phyloP scores from a whole-genome alignment of 2,888 invertebrate species.

The Digitonthophagus gazella region DNA sequence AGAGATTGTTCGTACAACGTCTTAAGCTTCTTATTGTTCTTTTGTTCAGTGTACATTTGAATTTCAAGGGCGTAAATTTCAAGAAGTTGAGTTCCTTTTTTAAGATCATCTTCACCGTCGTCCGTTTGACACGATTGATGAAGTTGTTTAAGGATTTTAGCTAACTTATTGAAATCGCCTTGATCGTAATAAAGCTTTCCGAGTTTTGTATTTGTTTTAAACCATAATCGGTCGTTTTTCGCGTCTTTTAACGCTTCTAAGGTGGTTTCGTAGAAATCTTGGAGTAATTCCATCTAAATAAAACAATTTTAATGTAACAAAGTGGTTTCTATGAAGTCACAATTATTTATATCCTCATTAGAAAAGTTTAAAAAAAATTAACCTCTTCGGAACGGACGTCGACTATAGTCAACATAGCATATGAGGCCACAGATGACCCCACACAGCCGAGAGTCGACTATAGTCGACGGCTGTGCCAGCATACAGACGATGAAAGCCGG shows the following conservation, averaged over 20 bases:
- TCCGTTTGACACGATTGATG: slow-evolving; percentile 98
- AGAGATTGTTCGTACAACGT: slow-evolving; percentile 96
- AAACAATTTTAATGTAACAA: no score
- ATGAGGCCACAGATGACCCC: no score
- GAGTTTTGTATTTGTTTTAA: slow-evolving; percentile 98
- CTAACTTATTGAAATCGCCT: slow-evolving; percentile 89
- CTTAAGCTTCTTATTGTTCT: slow-evolving; percentile 97
- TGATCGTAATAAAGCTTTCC: slow-evolving; percentile 98
- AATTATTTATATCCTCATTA: no score
- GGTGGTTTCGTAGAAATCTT: slow-evolving; percentile 98
- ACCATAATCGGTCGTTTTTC: slow-evolving; percentile 98
- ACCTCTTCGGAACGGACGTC: neutral
- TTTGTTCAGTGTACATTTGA: slow-evolving; percentile 99
- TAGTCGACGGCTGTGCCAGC: no score
- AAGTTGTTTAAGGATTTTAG: slow-evolving; percentile 94
- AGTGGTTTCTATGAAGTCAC: no score
- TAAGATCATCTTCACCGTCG: slow-evolving; percentile 95
- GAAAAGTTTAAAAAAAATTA: slow-evolving; percentile 8
- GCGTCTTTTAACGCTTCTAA: slow-evolving; percentile 94
- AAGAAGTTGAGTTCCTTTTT: slow-evolving; percentile 95
- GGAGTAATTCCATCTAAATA: slow-evolving; percentile 88
- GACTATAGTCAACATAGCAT: no score
- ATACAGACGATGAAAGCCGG: no score
- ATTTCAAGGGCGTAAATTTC: slow-evolving; percentile 99
- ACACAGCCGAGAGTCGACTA: no score